Evolutionary conservation across 2,797 vertebrate species (phyloP).

Genomic region (Petrocephalus sullivani): DNA sequence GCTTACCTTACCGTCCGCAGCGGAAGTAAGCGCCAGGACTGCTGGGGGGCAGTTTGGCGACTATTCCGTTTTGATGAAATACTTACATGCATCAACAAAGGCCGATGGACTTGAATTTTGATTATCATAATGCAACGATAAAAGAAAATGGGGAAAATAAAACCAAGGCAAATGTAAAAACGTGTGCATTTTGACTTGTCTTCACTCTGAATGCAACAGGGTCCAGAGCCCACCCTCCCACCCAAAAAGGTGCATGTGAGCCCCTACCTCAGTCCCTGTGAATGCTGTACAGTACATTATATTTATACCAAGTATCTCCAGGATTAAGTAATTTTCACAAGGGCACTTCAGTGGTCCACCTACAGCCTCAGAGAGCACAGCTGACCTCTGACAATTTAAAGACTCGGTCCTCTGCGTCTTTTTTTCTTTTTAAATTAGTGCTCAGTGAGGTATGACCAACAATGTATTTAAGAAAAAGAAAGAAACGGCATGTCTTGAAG

Average conservation of each 20-base stretch:
- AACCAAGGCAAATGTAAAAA: conserved; percentile 7
- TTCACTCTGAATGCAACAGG: neutral
- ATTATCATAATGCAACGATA: conserved; percentile 7
- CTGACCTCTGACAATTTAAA: neutral
- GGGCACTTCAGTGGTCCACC: neutral
- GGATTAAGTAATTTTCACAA: conserved; percentile 54
- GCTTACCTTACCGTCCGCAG: neutral
- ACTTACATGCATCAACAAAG: neutral
- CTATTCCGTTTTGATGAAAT: neutral
- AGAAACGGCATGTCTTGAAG: neutral
- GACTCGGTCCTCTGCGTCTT: neutral
- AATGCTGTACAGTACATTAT: conserved; percentile 67
- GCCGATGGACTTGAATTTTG: neutral
- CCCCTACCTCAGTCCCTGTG: neutral
- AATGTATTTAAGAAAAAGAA: neutral
- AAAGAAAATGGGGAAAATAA: neutral
- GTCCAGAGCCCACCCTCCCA: neutral
- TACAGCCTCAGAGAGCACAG: neutral
- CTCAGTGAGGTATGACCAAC: neutral
- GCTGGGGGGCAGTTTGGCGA: neutral
- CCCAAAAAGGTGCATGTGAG: neutral
- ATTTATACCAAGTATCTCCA: conserved; percentile 71
- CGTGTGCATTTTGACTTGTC: conserved; percentile 10
- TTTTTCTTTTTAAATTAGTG: neutral
- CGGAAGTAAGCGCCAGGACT: neutral